Base-by-base conservation (phyloP, 2,888 invertebrate species). In the Choristoneura rosaceana region DNA sequence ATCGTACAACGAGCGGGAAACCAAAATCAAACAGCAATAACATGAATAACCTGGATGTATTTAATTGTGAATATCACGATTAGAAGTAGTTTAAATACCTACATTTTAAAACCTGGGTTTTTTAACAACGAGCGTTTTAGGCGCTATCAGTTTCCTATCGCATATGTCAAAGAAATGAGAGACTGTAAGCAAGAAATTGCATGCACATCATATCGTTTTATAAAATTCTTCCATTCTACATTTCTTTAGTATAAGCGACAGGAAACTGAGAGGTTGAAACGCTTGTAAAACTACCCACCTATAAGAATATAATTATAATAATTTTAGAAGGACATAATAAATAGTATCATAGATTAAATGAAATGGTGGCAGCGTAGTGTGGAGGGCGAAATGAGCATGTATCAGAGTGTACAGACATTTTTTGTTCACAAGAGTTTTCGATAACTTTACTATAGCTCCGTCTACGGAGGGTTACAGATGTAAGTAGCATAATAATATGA, bases 371-470 rank as follows among this genome's bases (percentile, higher is more conserved):
- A 55, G 63, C n/a, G 45, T 41, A 25, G 5, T 15, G 4, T 5
- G 61, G 17, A 34, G 61, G 14, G 41, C 38, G 5, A 33, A 7
- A 14, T 8, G 25, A 47, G n/a, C 47, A 7, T 33, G 47, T 33
- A 58, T 65, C 62, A 66, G 38, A 17, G 73, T 78, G 66, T 76
- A 74, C 17, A 70, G 68, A 52, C 52, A 17, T 76, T 78, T 76
- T 70, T 75, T 79, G 77, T 79, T 79, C 74, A 77, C 78, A 76
- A 73, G 77, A 78, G 68, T 84, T 87, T 88, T 88, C 75, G 85
- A 87, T 85, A 84, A 80, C 84, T 87, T 87, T 88, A 86, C 84
- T 80, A 80, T 80, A 75, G 81, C 73, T 83, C 80, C 80, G 75
- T 82, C 80, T 81, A 82, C 78, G 76, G 80, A 78, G 71, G 55